phyloP scores from a whole-genome alignment of 2,113 vertebrate genomes.

The Rhinoderma darwinii region DNA sequence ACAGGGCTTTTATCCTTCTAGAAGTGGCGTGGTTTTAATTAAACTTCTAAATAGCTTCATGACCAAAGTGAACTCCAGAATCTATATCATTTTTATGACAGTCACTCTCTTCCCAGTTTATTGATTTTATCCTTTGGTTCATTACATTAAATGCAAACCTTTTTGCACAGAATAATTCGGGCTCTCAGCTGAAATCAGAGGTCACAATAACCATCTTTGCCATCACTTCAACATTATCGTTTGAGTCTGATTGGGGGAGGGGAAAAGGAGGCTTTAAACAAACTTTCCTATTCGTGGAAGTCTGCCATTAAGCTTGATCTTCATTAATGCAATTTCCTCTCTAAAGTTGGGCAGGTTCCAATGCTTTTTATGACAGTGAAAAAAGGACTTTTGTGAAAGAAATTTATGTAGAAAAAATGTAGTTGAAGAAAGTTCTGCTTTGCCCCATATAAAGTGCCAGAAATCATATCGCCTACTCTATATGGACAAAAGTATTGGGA shows the following conservation, averaged over 20 bases:
- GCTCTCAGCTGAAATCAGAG: slow-evolving; percentile 62
- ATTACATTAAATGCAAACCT: slow-evolving; percentile 73
- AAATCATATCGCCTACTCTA: no score
- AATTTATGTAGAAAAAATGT: background rate
- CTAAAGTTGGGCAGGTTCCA: background rate
- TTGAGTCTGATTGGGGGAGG: slow-evolving; percentile 60
- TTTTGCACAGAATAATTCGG: slow-evolving; percentile 67
- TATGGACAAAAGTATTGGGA: no score
- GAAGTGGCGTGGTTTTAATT: slow-evolving; percentile 80
- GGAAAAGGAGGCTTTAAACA: slow-evolving; percentile 60
- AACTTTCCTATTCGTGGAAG: slow-evolving; percentile 61
- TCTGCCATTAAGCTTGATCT: slow-evolving; percentile 62
- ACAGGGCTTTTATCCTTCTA: slow-evolving; percentile 75
- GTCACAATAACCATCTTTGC: slow-evolving; percentile 61
- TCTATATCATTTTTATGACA: slow-evolving; percentile 83
- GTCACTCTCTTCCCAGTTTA: slow-evolving; percentile 73
- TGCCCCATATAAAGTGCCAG: background rate
- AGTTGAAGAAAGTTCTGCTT: background rate
- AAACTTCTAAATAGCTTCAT: slow-evolving; percentile 79
- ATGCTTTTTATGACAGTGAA: background rate
- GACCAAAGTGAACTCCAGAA: slow-evolving; percentile 76
- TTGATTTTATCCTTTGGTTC: slow-evolving; percentile 85
- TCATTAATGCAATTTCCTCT: background rate
- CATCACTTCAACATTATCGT: slow-evolving; percentile 62
- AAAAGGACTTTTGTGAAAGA: background rate